phyloP scores from a whole-genome alignment of 1,140 invertebrate species.

The Ooceraea biroi region DNA sequence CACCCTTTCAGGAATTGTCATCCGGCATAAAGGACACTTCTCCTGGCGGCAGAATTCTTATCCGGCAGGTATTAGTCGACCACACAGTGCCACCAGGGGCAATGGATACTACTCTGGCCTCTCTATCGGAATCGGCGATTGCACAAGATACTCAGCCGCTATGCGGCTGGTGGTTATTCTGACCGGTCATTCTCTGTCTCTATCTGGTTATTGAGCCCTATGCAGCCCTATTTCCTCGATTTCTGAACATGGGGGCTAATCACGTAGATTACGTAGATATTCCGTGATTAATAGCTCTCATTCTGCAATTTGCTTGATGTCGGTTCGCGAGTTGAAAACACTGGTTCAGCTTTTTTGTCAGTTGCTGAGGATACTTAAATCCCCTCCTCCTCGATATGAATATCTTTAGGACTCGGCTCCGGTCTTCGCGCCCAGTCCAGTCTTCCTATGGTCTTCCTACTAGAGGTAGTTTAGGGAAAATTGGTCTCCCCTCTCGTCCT shows the following conservation, averaged over 20 bases:
- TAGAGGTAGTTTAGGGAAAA: neutral
- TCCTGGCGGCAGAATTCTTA: slow-evolving; percentile 66
- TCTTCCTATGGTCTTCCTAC: neutral
- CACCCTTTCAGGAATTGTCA: slow-evolving; percentile 64
- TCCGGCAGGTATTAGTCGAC: neutral
- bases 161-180: no score
- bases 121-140: neutral
- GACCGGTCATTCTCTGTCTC: no score
- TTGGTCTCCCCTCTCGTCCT: neutral
- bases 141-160: no score
- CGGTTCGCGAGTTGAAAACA: neutral
- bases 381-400: neutral
- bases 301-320: neutral
- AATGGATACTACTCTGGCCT: neutral
- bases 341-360: neutral
- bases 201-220: no score
- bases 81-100: neutral
- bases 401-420: neutral
- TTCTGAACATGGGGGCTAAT: no score
- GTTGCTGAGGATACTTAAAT: neutral
- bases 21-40: slow-evolving; percentile 67
- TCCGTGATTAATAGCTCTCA: neutral
- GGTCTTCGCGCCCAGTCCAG: neutral
- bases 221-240: no score
- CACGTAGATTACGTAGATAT: no score